These are phyloP conservation scores for Smutsia temminckii DNA, from an alignment of 2,797 vertebrate genomes.

Conservation along the genomic window DNA sequence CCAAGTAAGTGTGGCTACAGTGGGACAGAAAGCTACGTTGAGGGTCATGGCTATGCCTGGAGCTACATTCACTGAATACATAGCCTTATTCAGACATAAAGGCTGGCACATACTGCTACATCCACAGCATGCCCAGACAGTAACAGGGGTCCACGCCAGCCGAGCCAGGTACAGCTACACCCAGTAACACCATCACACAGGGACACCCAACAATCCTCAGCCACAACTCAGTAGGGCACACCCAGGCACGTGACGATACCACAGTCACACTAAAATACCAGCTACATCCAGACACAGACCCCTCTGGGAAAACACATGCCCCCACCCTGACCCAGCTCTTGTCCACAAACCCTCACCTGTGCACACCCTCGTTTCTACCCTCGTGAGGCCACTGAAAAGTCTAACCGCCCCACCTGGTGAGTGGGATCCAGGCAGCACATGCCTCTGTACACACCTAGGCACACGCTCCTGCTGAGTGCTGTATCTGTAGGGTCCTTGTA, in stretches of 20 bases:
- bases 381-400: neutral
- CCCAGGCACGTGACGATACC: neutral
- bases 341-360: neutral
- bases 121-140: neutral
- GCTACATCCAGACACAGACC: neutral
- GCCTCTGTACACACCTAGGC: neutral
- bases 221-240: neutral
- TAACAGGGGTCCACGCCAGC: neutral
- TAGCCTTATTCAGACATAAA: neutral
- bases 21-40: neutral
- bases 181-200: neutral
- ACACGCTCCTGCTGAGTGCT: accelerated
- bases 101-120: neutral
- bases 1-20: neutral
- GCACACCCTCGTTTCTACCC: neutral
- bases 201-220: neutral
- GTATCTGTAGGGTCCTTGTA: neutral
- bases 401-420: accelerated
- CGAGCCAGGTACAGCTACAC: neutral
- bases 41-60: neutral
- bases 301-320: neutral
- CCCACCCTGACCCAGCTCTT: neutral
- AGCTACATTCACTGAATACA: neutral
- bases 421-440: neutral
- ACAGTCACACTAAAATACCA: neutral